A percentile compares a stretch with the other conserved stretches of the same genome.
Evolutionary conservation across 2,797 vertebrate genomes (phyloP).

Genomic region (Poeciliopsis turneri): DNA sequence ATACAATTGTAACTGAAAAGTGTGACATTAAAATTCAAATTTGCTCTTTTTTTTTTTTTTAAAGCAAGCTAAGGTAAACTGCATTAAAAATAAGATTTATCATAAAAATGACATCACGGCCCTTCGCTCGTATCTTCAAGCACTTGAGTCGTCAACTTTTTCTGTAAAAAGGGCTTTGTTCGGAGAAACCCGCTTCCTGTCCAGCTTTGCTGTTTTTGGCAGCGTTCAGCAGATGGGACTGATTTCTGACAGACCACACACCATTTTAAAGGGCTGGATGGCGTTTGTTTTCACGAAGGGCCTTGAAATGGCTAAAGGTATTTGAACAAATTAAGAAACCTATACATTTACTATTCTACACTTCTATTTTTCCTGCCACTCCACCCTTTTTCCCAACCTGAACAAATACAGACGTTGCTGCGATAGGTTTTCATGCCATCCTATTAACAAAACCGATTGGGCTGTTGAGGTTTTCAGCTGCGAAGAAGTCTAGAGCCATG

Average conservation of each 20-base stretch:
- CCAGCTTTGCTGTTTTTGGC: slow-evolving; percentile 81
- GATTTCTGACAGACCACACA: slow-evolving; percentile 85
- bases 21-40: neutral
- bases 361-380: slow-evolving; percentile 27
- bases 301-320: slow-evolving; percentile 66
- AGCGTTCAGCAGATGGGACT: slow-evolving; percentile 74
- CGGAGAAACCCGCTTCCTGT: slow-evolving; percentile 73
- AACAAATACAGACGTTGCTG: slow-evolving; percentile 55
- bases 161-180: slow-evolving; percentile 73
- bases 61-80: neutral
- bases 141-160: slow-evolving; percentile 50
- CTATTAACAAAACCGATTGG: slow-evolving; percentile 47
- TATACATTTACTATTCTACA: slow-evolving; percentile 56
- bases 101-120: slow-evolving; percentile 6
- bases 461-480: slow-evolving; percentile 43
- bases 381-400: slow-evolving; percentile 45
- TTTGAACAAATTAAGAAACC: slow-evolving; percentile 73
- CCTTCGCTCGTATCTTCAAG: slow-evolving; percentile 36
- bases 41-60: neutral
- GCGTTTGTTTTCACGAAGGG: slow-evolving; percentile 77
- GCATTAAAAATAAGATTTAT: neutral
- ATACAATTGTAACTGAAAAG: slow-evolving; percentile 12
- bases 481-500: slow-evolving; percentile 33
- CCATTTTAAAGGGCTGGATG: slow-evolving; percentile 68
- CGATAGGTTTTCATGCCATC: slow-evolving; percentile 49